Base-by-base conservation (phyloP, 2,888 invertebrate species). In the Drosophila mulleri region DNA sequence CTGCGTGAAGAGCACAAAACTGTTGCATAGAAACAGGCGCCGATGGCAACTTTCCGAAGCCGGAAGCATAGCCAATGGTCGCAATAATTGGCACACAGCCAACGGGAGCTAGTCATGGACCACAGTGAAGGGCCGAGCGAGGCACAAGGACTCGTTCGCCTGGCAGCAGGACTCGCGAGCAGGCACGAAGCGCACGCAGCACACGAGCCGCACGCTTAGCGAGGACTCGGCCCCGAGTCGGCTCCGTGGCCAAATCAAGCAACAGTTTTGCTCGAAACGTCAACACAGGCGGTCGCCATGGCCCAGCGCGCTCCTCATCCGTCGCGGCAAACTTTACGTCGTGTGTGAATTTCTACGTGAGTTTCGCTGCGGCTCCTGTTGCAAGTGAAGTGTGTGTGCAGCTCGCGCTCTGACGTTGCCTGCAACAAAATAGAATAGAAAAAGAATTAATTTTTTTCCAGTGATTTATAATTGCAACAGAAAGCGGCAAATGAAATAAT, bases 201-300 rank as follows among this genome's bases (percentile, higher is more conserved):
- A 16, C 56, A 74, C 72, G 67, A 74, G 9, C 4, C n/a, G 7
- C 29, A 23, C 35, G n/a, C 42, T 18, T 35, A 18, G n/a, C 29
- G 20, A 39, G 44, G 29, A 37, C 52, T 42, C 39, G 20, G 54
- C 41, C 3, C 41, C 45, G 56, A 67, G 14, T 64, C 42, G 59
- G 45, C 56, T 42, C 42, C 14, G 60, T 23, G 23, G 45, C 56
- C 50, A 52, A 47, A 39, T 63, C 63, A 72, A 74, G 83, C 83
- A 83, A 83, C 85, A 85, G 85, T 85, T 85, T 82, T 84, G 82
- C 83, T 89, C 75, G 77, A 80, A 85, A 75, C 88, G 84, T 87
- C 75, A 87, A 85, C 89, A 83, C 78, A 82, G 75, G 69, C 82
- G 82, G 88, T 85, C 72, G 73, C 74, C 73, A 78, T 78, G 74